These are phyloP conservation scores for Chymomyza amoena DNA, from an alignment of 2,888 invertebrate genomes.

Conservation along the genomic window DNA sequence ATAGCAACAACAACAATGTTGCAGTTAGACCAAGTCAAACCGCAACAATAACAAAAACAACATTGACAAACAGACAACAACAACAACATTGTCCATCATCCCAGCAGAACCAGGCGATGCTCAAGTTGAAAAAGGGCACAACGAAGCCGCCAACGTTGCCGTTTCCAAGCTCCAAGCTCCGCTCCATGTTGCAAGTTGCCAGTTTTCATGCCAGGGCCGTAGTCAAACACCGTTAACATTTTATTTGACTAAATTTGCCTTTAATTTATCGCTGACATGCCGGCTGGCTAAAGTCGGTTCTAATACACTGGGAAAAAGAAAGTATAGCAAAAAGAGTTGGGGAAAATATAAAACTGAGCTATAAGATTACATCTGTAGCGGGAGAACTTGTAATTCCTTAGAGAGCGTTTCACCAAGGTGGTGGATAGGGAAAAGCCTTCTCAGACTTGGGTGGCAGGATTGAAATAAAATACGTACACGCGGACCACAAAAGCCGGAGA, in stretches of 20 bases:
- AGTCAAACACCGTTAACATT: conserved; percentile 62
- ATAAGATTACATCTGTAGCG: too few species aligned
- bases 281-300: conserved; percentile 16
- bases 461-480: too few species aligned
- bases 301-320: not conserved
- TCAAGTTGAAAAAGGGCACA: conserved; percentile 67
- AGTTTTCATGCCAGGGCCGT: conserved; percentile 20
- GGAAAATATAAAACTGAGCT: not conserved
- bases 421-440: too few species aligned
- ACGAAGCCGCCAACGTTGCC: conserved; percentile 44
- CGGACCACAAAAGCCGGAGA: too few species aligned
- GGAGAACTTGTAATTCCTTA: too few species aligned
- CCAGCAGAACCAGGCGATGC: conserved; percentile 22
- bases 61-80: not conserved
- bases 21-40: conserved; percentile 3
- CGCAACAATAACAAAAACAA: conserved; percentile 7
- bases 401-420: too few species aligned
- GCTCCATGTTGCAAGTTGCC: conserved; percentile 14
- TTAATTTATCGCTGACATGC: conserved; percentile 72
- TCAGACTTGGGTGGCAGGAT: too few species aligned
- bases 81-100: conserved; percentile 47
- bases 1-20: not conserved
- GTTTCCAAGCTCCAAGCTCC: conserved; percentile 8
- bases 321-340: not conserved
- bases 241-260: conserved; percentile 73